Evolutionary conservation across 2,797 vertebrate genomes (phyloP).

Genomic region (Neopelma chrysocephalum): DNA sequence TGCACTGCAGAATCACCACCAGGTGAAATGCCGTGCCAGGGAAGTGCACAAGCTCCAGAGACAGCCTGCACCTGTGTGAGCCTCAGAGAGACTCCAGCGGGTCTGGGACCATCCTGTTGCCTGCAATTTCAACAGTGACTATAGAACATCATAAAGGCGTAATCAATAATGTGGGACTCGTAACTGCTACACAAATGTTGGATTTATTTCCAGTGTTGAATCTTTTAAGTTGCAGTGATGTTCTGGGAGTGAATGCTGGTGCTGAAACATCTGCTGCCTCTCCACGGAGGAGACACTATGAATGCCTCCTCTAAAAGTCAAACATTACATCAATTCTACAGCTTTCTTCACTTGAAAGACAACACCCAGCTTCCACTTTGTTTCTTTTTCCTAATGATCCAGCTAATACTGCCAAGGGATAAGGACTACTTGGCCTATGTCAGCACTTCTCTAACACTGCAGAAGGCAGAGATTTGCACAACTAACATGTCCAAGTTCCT

Average conservation of each 20-base stretch:
- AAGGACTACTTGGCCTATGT: constrained; percentile 40
- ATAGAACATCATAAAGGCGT: background rate
- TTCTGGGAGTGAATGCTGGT: background rate
- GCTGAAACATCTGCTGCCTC: constrained; percentile 15
- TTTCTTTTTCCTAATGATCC: constrained; percentile 56
- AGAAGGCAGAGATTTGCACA: constrained; percentile 36
- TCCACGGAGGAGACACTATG: background rate
- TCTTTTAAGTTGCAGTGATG: background rate
- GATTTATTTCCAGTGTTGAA: background rate
- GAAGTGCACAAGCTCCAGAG: background rate
- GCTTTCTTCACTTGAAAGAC: constrained; percentile 59
- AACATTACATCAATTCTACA: constrained; percentile 53
- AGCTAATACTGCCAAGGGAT: constrained; percentile 37
- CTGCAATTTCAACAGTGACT: background rate
- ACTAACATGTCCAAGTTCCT: constrained; percentile 8
- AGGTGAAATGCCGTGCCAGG: background rate
- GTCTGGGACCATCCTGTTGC: background rate
- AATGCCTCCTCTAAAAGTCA: constrained; percentile 30
- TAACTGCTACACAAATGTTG: background rate
- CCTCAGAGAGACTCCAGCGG: background rate
- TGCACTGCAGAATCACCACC: background rate
- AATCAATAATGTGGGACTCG: background rate
- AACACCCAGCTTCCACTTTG: constrained; percentile 55
- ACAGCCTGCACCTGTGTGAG: background rate
- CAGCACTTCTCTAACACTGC: constrained; percentile 42